phyloP scores from a whole-genome alignment of 2,113 vertebrate species.

The Pluvialis apricaria region DNA sequence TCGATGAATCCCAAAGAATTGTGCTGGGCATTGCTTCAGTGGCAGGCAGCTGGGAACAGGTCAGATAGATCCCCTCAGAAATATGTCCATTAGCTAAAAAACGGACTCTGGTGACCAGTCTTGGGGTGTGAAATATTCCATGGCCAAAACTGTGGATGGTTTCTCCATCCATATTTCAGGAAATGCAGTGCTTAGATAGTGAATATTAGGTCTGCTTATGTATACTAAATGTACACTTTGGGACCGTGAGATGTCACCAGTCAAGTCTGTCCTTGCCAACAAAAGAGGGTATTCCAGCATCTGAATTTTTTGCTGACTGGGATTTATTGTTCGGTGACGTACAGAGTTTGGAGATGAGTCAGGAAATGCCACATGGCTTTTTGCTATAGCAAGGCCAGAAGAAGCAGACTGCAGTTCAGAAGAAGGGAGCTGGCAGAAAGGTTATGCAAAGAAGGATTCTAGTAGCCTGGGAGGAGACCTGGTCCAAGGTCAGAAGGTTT shows the following conservation, averaged over 20 bases:
- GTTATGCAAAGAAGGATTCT: not conserved
- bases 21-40: not conserved
- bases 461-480: not conserved
- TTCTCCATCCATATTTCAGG: not conserved
- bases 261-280: not conserved
- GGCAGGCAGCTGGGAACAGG: not conserved
- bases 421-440: not conserved
- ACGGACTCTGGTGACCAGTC: not conserved
- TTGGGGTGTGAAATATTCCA: not conserved
- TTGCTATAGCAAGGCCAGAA: not conserved
- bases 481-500: not conserved
- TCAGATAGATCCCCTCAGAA: not conserved
- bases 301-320: not conserved
- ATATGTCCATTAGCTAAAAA: not conserved
- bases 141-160: not conserved
- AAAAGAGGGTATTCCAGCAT: not conserved
- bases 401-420: not conserved
- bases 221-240: not conserved
- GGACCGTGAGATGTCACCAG: not conserved
- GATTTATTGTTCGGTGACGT: rapidly evolving
- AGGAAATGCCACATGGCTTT: not conserved
- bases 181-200: not conserved
- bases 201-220: not conserved
- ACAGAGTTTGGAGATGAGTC: not conserved
- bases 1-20: not conserved